phyloP scores from a whole-genome alignment of 2,113 vertebrate genomes.

The Syrrhaptes paradoxus region DNA sequence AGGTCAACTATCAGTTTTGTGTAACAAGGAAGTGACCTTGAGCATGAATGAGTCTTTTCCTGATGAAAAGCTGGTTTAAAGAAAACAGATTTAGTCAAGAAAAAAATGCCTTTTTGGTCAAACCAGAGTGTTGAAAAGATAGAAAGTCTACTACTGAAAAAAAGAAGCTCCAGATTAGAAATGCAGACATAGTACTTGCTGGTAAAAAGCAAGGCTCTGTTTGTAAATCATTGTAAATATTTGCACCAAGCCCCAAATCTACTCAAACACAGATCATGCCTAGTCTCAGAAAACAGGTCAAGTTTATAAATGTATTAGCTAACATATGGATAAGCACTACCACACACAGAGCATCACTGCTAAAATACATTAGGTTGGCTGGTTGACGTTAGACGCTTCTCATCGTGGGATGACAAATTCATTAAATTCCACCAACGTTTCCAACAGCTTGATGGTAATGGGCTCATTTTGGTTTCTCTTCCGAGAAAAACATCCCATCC shows the following conservation, averaged over 20 bases:
- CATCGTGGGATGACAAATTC: not conserved
- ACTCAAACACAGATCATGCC: not conserved
- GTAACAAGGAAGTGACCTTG: not conserved
- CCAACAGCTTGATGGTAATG: not conserved
- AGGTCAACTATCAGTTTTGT: conserved; percentile 12
- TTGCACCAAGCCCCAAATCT: not conserved
- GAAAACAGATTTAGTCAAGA: not conserved
- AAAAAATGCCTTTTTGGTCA: not conserved
- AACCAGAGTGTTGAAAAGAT: conserved; percentile 9
- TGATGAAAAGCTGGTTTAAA: conserved; percentile 29
- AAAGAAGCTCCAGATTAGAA: not conserved
- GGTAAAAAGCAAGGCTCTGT: not conserved
- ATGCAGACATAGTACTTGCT: not conserved
- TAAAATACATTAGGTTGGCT: not conserved
- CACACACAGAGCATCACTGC: not conserved
- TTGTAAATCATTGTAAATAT: conserved; percentile 4
- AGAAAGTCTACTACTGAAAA: not conserved
- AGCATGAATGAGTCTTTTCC: not conserved
- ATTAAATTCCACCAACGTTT: not conserved
- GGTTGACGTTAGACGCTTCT: not conserved
- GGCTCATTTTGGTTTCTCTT: not conserved
- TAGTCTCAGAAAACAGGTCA: not conserved
- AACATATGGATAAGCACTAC: not conserved
- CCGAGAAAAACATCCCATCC: not conserved
- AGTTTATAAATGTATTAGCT: not conserved